phyloP scores from a whole-genome alignment of 2,888 invertebrate genomes.

The Lutraria lutraria region DNA sequence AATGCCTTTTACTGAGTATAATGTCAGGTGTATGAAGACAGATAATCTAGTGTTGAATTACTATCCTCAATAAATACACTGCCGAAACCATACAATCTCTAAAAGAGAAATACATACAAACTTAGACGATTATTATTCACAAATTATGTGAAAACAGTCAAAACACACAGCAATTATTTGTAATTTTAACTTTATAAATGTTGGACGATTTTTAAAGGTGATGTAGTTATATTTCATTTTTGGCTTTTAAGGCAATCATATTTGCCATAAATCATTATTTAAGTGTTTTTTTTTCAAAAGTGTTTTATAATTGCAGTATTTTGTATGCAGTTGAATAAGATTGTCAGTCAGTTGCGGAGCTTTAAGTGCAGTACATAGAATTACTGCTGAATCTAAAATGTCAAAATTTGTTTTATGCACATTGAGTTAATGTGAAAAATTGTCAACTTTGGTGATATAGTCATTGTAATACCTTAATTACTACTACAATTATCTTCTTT shows the following conservation, averaged over 20 bases:
- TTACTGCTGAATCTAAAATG: not conserved
- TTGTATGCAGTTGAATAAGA: not conserved
- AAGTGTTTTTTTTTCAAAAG: not conserved
- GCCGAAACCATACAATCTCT: not conserved
- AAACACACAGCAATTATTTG: constrained; percentile 9
- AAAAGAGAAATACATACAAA: constrained; percentile 4
- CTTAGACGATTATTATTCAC: not conserved
- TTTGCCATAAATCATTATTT: not conserved
- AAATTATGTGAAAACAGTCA: not conserved
- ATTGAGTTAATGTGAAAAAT: not conserved
- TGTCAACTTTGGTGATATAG: not conserved
- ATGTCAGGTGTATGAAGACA: not conserved
- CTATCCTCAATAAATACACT: not conserved
- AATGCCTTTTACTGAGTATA: not conserved
- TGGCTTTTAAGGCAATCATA: not conserved
- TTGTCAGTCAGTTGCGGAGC: not conserved
- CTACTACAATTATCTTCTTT: no score
- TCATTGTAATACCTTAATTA: not conserved
- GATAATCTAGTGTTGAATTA: not conserved
- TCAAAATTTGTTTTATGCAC: not conserved
- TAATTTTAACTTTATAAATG: not conserved
- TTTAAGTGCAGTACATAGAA: not conserved
- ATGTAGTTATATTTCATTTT: not conserved
- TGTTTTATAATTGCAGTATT: not conserved
- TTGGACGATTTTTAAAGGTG: not conserved